phyloP scores from a whole-genome alignment of 2,888 invertebrate genomes.

The Portevinia maculata region DNA sequence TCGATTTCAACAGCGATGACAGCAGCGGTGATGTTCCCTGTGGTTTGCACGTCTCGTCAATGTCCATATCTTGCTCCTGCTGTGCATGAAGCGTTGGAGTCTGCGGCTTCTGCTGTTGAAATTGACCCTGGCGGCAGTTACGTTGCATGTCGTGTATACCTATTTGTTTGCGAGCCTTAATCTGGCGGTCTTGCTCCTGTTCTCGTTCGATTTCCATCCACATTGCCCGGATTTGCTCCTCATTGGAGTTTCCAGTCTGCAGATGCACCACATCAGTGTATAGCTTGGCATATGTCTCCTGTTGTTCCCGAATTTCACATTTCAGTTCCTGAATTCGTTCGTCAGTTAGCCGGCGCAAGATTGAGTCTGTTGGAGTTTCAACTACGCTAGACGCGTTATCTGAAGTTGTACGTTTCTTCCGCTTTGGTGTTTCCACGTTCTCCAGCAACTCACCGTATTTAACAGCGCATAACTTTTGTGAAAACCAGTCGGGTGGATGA shows the following conservation, averaged over 20 bases:
- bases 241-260: slow-evolving; percentile 84
- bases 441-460: slow-evolving; percentile 93
- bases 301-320: slow-evolving; percentile 87
- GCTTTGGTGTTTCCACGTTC: slow-evolving; percentile 92
- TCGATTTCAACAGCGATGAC: slow-evolving; percentile 91
- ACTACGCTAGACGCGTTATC: slow-evolving; percentile 81
- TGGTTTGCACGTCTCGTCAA: slow-evolving; percentile 75
- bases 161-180: slow-evolving; percentile 86
- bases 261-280: slow-evolving; percentile 85
- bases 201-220: slow-evolving; percentile 90
- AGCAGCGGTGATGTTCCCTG: slow-evolving; percentile 89
- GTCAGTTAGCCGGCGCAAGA: slow-evolving; percentile 89
- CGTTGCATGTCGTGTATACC: slow-evolving; percentile 83
- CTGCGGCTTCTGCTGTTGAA: slow-evolving; percentile 41
- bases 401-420: slow-evolving; percentile 87
- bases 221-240: slow-evolving; percentile 89
- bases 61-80: slow-evolving; percentile 76
- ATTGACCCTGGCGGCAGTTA: slow-evolving; percentile 84
- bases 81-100: slow-evolving; percentile 24
- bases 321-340: slow-evolving; percentile 92
- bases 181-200: slow-evolving; percentile 84
- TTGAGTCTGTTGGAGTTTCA: slow-evolving; percentile 90
- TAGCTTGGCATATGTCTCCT: slow-evolving; percentile 88
- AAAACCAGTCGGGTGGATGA: slow-evolving; percentile 92
- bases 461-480: slow-evolving; percentile 94